These are phyloP conservation scores for Hemicrepidius hirtus DNA, from an alignment of 2,888 invertebrate genomes.

Conservation along the genomic window DNA sequence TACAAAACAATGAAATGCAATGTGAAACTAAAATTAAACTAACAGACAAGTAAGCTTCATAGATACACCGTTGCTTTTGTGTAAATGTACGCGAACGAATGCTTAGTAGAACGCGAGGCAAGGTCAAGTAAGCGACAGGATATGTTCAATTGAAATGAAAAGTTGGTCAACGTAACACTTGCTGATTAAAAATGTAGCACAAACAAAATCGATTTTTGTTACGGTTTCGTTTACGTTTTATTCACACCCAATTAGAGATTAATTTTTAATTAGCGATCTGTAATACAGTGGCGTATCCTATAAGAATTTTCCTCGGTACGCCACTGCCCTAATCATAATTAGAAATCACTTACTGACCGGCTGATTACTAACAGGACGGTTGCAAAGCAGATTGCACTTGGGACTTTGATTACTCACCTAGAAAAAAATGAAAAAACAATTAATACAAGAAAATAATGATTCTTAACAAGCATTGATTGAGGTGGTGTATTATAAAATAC, in stretches of 20 bases:
- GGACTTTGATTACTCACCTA: slow-evolving; percentile 4
- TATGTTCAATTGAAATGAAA: slow-evolving; percentile 56
- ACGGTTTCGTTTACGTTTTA: slow-evolving; percentile 15
- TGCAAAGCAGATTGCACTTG: not conserved
- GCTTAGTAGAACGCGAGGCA: slow-evolving; percentile 40
- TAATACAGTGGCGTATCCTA: too few species aligned
- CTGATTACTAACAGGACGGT: not conserved
- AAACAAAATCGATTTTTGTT: slow-evolving; percentile 45
- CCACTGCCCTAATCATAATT: too few species aligned
- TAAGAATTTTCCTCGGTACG: too few species aligned
- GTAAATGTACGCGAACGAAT: slow-evolving; percentile 20
- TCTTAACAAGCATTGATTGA: not conserved
- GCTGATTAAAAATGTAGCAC: slow-evolving; percentile 50
- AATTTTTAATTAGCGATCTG: not conserved
- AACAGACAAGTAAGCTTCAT: not conserved
- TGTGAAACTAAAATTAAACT: slow-evolving; percentile 23
- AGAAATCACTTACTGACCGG: not conserved
- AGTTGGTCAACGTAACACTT: slow-evolving; percentile 58
- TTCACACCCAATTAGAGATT: not conserved
- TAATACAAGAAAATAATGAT: too few species aligned
- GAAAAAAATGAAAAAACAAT: slow-evolving; percentile 1
- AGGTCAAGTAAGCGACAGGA: slow-evolving; percentile 51
- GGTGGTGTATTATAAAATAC: not conserved
- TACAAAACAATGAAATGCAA: slow-evolving; percentile 22
- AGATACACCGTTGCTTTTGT: slow-evolving; percentile 7